A percentile compares a stretch with the other conserved stretches of the same genome.
Conservation (phyloP, 2,113 vertebrate genomes). For the Odontesthes bonariensis region DNA sequence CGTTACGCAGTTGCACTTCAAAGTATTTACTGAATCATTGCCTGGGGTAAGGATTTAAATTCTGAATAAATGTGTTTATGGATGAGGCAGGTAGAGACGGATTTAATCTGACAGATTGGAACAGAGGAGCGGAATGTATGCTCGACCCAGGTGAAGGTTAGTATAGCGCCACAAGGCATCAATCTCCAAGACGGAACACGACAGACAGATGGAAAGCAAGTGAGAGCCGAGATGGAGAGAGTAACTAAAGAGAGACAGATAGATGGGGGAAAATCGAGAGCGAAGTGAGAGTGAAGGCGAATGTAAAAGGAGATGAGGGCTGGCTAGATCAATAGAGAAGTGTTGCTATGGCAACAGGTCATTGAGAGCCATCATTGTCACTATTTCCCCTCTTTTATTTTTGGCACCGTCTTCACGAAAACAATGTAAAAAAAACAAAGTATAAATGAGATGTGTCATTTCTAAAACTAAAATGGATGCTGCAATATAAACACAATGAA, state of each 20-base stretch:
- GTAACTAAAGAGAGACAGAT: conserved; percentile 68
- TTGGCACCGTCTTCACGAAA: conserved; percentile 14
- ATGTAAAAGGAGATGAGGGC: conserved; percentile 67
- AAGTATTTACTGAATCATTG: conserved; percentile 78
- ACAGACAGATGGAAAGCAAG: conserved; percentile 67
- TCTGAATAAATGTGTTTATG: conserved; percentile 79
- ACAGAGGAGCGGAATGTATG: conserved; percentile 68
- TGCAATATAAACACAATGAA: conserved; percentile 7
- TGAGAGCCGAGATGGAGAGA: conserved; percentile 46
- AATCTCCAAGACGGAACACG: conserved; percentile 66
- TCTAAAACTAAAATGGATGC: conserved; percentile 31
- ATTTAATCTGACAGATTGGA: conserved; percentile 79
- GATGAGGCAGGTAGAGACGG: conserved; percentile 75
- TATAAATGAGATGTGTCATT: conserved; percentile 44
- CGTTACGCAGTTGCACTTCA: conserved; percentile 78
- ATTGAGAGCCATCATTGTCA: conserved; percentile 73
- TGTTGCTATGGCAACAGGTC: conserved; percentile 80
- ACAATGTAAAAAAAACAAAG: conserved; percentile 35
- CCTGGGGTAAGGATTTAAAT: conserved; percentile 79
- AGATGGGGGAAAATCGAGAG: conserved; percentile 48
- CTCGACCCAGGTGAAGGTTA: conserved; percentile 77
- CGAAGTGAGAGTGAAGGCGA: conserved; percentile 63
- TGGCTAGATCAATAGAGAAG: conserved; percentile 76
- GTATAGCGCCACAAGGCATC: conserved; percentile 71
- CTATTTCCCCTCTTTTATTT: conserved; percentile 29